Evolutionary conservation across 2,797 vertebrate species (phyloP).

Genomic region (Cyclura pinguis): DNA sequence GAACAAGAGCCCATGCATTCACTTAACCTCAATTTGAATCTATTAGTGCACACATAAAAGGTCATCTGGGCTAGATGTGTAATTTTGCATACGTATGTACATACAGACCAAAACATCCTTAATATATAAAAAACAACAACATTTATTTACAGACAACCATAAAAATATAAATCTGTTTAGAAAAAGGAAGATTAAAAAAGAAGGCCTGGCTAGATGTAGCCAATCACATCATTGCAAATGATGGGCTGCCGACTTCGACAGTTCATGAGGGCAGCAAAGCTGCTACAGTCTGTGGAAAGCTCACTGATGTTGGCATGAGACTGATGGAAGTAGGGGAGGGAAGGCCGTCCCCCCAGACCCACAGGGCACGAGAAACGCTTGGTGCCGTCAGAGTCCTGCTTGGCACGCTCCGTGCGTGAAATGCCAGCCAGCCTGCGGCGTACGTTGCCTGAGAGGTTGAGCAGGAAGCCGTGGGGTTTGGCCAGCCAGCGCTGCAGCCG

Average conservation of each 20-base stretch:
- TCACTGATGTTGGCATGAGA: constrained; percentile 90
- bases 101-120: constrained; percentile 4
- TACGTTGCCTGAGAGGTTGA: constrained; percentile 87
- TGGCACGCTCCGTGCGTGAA: constrained; percentile 79
- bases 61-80: not conserved
- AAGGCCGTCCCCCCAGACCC: constrained; percentile 80
- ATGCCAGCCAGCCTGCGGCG: constrained; percentile 88
- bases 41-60: not conserved
- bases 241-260: constrained; percentile 97
- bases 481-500: constrained; percentile 84
- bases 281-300: constrained; percentile 86
- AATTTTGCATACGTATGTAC: not conserved
- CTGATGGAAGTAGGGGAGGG: constrained; percentile 90
- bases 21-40: too few relatives aligned
- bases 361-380: constrained; percentile 93
- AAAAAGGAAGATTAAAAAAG: not conserved
- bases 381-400: constrained; percentile 74
- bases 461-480: constrained; percentile 90
- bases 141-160: constrained; percentile 72
- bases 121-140: constrained; percentile 9
- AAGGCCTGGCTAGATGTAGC: constrained; percentile 87
- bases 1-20: too few relatives aligned
- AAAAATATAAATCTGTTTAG: constrained; percentile 34
- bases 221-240: constrained; percentile 94
- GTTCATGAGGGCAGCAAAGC: constrained; percentile 91